phyloP scores from a whole-genome alignment of 2,888 invertebrate species.

The Anarsia innoxiella region DNA sequence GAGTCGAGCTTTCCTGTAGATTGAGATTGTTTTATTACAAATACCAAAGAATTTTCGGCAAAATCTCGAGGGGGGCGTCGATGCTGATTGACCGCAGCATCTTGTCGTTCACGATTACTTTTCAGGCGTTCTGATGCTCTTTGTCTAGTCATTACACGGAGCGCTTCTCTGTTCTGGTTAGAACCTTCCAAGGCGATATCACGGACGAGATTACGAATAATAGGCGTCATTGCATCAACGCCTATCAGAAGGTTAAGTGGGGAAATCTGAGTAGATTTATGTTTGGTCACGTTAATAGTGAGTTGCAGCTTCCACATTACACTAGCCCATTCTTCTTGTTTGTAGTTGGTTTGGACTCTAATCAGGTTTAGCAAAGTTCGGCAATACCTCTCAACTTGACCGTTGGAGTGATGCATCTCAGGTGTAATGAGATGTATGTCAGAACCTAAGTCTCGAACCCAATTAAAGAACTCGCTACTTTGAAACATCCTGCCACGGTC shows the following conservation, averaged over 20 bases:
- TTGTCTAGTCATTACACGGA: not conserved
- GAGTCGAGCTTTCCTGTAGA: not conserved
- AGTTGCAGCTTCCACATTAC: constrained; percentile 7
- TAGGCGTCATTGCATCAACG: constrained; percentile 15
- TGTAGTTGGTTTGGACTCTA: not conserved
- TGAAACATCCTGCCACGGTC: constrained; percentile 6
- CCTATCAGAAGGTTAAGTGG: constrained; percentile 19
- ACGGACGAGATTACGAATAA: constrained; percentile 10
- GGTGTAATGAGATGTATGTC: constrained; percentile 15
- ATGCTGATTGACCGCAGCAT: not conserved
- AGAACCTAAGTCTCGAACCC: constrained; percentile 12
- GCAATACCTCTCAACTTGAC: constrained; percentile 15
- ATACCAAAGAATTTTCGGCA: not conserved
- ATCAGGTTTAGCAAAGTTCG: constrained; percentile 13
- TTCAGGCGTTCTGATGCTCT: not conserved
- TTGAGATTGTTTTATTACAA: not conserved
- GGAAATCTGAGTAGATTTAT: constrained; percentile 15
- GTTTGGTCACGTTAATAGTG: not conserved
- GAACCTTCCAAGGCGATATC: not conserved
- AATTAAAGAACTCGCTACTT: constrained; percentile 1
- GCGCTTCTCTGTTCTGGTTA: not conserved
- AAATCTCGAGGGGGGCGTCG: not conserved
- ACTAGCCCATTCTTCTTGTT: constrained; percentile 10
- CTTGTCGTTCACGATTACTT: not conserved
- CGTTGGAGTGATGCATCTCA: constrained; percentile 17